Conservation (phyloP, 2,113 vertebrate genomes). For the Rousettus leschenaultii region DNA sequence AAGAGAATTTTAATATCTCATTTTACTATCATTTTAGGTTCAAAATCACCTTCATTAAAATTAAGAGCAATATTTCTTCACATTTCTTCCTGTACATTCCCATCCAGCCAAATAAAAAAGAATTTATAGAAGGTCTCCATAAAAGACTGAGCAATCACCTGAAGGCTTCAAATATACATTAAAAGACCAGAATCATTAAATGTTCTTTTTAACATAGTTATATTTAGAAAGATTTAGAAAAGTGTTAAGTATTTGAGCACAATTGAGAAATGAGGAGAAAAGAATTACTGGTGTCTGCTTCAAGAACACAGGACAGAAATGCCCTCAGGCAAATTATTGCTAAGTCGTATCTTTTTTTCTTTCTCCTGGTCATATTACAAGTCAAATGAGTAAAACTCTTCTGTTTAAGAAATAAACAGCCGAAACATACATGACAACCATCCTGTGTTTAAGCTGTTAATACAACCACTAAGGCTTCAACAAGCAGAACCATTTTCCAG, state of each 20-base stretch:
- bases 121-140: background rate
- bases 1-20: background rate
- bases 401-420: background rate
- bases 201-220: background rate
- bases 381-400: background rate
- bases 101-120: background rate
- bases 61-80: background rate
- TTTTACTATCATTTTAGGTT: background rate
- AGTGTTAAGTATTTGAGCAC: background rate
- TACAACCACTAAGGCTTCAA: background rate
- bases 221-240: slow-evolving; percentile 29
- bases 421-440: background rate
- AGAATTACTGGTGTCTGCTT: background rate
- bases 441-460: background rate
- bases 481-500: background rate
- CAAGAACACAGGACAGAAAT: background rate
- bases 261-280: background rate
- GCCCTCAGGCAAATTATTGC: background rate
- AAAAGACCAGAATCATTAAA: slow-evolving; percentile 1
- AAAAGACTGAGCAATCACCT: slow-evolving; percentile 19
- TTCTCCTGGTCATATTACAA: background rate
- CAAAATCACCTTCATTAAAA: slow-evolving; percentile 37
- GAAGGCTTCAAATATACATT: background rate
- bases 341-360: background rate
- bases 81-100: background rate